Conservation (phyloP, 30 jellyfish, hydroid and myxozoan genomes). For the Chironex yamaguchii region DNA sequence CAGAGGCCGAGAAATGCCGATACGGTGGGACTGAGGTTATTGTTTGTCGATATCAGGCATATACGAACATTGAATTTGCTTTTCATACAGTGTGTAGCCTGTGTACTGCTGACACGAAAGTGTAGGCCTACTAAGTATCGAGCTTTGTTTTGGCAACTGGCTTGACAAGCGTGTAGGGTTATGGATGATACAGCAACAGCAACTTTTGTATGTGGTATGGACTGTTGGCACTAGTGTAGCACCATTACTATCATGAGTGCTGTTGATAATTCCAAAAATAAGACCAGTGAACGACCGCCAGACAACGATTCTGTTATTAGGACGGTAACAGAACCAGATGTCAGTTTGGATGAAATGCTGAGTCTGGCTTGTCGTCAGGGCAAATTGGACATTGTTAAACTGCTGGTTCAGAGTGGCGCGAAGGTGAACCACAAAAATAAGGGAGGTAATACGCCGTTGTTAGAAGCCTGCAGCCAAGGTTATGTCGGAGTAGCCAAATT, state of each 20-base stretch:
- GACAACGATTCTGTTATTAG: conserved; percentile 9
- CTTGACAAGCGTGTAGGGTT: background rate
- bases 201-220: background rate
- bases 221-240: too few relatives aligned
- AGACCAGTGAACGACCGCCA: background rate
- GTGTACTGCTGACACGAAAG: too few relatives aligned
- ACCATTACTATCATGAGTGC: background rate
- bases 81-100: too few relatives aligned
- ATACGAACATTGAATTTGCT: too few relatives aligned
- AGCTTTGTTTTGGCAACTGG: too few relatives aligned
- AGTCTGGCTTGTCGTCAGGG: conserved; percentile 99
- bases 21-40: too few relatives aligned
- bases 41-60: too few relatives aligned
- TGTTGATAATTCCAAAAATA: background rate
- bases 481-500: conserved; percentile 95
- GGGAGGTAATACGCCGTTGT: conserved; percentile 97
- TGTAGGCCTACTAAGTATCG: too few relatives aligned
- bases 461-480: conserved; percentile 99
- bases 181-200: background rate
- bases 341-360: conserved; percentile 98
- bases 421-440: conserved; percentile 92
- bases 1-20: too few relatives aligned
- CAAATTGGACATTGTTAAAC: conserved; percentile 90
- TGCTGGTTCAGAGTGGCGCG: conserved; percentile 97
- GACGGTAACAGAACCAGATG: conserved; percentile 95